Percentiles rank a stretch among this genome's conserved stretches.
These are phyloP conservation scores for Sinhomidia bicolor DNA, from an alignment of 2,888 invertebrate species.

Conservation along the genomic window DNA sequence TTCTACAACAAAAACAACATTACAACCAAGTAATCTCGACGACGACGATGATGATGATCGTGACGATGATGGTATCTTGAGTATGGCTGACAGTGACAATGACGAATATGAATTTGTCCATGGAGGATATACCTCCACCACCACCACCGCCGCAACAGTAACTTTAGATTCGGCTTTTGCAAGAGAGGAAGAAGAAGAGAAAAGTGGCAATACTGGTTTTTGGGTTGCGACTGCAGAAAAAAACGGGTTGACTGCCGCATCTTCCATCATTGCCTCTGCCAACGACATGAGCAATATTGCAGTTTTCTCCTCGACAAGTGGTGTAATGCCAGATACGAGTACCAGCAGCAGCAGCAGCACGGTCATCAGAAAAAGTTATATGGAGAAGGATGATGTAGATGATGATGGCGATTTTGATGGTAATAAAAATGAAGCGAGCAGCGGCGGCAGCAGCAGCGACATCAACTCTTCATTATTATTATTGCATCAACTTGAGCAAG, in stretches of 20 bases:
- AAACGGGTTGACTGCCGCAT: conserved; percentile 13
- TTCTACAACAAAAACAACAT: background rate
- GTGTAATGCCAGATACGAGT: background rate
- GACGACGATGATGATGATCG: conserved; percentile 31
- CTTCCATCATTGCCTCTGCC: background rate
- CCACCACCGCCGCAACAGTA: no score
- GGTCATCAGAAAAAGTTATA: conserved; percentile 10
- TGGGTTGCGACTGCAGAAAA: background rate
- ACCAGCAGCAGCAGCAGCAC: background rate
- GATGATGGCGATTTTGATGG: conserved; percentile 37
- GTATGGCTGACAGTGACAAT: conserved; percentile 74
- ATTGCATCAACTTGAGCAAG: conserved; percentile 50
- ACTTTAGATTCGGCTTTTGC: background rate
- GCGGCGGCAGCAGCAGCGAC: conserved; percentile 14
- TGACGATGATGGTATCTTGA: conserved; percentile 59
- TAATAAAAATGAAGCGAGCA: conserved; percentile 41
- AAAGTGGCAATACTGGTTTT: background rate
- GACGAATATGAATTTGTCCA: conserved; percentile 74
- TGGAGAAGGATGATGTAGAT: background rate
- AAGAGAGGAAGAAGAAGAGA: conserved; percentile 9
- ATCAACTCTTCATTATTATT: conserved; percentile 60
- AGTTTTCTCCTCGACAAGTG: conserved; percentile 20
- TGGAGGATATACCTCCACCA: conserved; percentile 61
- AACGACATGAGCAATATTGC: conserved; percentile 11
- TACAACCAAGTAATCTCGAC: conserved; percentile 2